These are phyloP conservation scores for Tenthredo amoena DNA, from an alignment of 2,888 invertebrate genomes.

Conservation along the genomic window DNA sequence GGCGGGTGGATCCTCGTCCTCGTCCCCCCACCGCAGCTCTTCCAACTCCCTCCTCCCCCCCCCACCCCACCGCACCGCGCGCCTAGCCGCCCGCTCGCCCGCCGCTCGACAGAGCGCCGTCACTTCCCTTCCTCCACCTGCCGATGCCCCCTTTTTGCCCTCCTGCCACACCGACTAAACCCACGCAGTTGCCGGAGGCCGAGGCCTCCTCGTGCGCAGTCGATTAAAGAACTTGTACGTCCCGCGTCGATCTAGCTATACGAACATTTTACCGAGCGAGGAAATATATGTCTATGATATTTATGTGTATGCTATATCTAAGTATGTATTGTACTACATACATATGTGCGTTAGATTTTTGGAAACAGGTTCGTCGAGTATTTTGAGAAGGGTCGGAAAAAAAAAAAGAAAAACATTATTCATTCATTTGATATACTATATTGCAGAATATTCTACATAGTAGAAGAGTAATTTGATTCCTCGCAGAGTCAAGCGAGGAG, in stretches of 20 bases:
- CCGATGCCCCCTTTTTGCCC: slow-evolving; percentile 52
- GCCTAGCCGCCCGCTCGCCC: too few species aligned
- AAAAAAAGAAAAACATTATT: neutral
- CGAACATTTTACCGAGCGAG: neutral
- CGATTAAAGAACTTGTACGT: slow-evolving; percentile 51
- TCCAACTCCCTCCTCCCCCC: neutral
- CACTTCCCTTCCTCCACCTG: slow-evolving; percentile 4
- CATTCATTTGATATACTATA: too few species aligned
- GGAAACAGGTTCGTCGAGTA: neutral
- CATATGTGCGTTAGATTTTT: neutral
- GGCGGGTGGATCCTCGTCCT: slow-evolving; percentile 46
- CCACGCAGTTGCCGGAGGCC: slow-evolving; percentile 54
- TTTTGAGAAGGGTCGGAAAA: neutral
- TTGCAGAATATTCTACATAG: too few species aligned
- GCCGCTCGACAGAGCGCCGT: slow-evolving; percentile 47
- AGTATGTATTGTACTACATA: too few species aligned
- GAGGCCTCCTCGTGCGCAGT: slow-evolving; percentile 60
- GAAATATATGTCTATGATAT: neutral
- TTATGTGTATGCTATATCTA: neutral
- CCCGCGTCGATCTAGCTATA: slow-evolving; percentile 58
- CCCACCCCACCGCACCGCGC: too few species aligned
- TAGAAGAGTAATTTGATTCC: too few species aligned
- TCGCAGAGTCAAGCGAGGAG: too few species aligned
- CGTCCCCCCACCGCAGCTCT: slow-evolving; percentile 33
- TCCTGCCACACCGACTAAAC: slow-evolving; percentile 48